phyloP scores from a whole-genome alignment of 2,113 vertebrate genomes.

The Semnornis frantzii region DNA sequence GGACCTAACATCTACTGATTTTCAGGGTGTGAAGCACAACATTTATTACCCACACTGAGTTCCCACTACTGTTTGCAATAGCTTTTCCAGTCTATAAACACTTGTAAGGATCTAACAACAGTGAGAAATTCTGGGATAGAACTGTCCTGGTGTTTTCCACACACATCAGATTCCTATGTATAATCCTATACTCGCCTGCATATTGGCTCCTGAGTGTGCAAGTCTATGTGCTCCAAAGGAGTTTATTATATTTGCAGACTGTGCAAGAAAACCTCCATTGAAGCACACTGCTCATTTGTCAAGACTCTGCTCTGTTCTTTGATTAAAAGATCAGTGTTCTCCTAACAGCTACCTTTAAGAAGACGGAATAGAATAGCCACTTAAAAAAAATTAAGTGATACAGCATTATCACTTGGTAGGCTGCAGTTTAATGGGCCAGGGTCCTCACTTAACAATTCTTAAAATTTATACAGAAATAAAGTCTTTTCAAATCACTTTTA shows the following conservation, averaged over 20 bases:
- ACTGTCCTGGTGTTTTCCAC: not conserved
- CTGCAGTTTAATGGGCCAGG: constrained; percentile 52
- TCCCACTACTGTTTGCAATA: not conserved
- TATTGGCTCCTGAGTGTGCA: not conserved
- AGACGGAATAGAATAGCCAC: not conserved
- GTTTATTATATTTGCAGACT: not conserved
- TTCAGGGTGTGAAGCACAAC: not conserved
- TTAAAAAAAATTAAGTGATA: constrained; percentile 59
- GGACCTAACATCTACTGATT: not conserved
- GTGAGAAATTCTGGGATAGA: not conserved
- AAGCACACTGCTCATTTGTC: not conserved
- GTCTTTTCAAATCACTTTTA: constrained; percentile 25
- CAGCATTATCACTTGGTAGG: constrained; percentile 49
- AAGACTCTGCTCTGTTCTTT: not conserved
- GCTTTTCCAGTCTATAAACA: not conserved
- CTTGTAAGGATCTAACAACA: not conserved
- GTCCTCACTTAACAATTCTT: constrained; percentile 56
- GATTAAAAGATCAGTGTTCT: not conserved
- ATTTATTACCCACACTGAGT: not conserved
- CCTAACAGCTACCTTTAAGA: constrained; percentile 45
- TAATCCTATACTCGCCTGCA: not conserved
- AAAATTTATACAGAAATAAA: constrained; percentile 68
- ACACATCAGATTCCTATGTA: not conserved
- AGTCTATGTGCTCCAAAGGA: not conserved
- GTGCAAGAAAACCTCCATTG: not conserved